Evolutionary conservation across 2,113 vertebrate genomes (phyloP), one percentile per base, ranked within the genome.

Genomic region (Ictalurus furcatus): DNA sequence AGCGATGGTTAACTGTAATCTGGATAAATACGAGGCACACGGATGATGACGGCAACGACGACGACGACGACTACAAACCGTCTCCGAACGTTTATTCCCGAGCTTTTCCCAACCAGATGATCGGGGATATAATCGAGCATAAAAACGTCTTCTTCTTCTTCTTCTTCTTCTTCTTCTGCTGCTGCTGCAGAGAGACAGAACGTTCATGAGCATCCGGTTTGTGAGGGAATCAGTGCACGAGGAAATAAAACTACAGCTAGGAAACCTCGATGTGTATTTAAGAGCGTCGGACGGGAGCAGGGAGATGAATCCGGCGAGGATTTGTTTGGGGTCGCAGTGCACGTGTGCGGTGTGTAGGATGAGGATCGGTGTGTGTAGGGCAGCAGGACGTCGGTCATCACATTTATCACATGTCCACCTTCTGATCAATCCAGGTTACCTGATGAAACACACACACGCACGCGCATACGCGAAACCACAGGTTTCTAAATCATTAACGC

Each of bases 181-280:
- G 14, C 56, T 44, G 14, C 71, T 61, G 71, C 54, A 40, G 37
- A 16, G 37, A 25, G n/a, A 67, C 74, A 54, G 37, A 74, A 67
- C 2, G 13, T 23, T 54, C 8, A 30, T 67, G 44, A 71, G 34
- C 21, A 44, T 65, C 34, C 21, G 7, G 34, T 71, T 90, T 87
- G 69, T 85, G 61, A 87, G 81, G 6, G 61, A 86, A 89, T 91
- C 19, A 37, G 54, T 48, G 87, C 84, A 85, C 90, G 89, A 89
- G 90, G 89, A 85, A 92, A 93, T 92, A 92, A 93, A 89, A 91
- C 58, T 90, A 90, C 85, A 87, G 91, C 85, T 71, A 89, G 84
- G 91, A 88, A 86, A 92, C 90, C 81, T 90, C 90, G 93, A 93
- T 94, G 95, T 94, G 94, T 94, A 92, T 93, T 92, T 93, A 94